These are phyloP conservation scores for Accipiter virgatus DNA, from an alignment of 2,113 vertebrate species.

Conservation along the genomic window DNA sequence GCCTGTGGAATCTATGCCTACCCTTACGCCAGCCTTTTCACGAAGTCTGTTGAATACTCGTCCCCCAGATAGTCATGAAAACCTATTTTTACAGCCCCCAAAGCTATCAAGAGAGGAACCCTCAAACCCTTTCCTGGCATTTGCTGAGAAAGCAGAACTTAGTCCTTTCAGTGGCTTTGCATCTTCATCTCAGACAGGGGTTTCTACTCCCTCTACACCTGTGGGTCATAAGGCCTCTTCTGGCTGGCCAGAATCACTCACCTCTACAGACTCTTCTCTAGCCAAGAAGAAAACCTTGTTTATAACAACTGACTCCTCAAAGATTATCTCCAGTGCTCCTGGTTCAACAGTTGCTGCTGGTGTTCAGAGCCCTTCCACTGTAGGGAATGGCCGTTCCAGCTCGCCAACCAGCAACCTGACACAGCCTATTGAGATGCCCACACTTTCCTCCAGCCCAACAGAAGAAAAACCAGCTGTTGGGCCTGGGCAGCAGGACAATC, in stretches of 20 bases:
- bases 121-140: constrained; percentile 92
- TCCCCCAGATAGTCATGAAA: constrained; percentile 87
- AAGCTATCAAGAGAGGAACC: constrained; percentile 87
- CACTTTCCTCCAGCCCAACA: constrained; percentile 81
- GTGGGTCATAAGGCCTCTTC: constrained; percentile 68
- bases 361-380: constrained; percentile 75
- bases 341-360: constrained; percentile 74
- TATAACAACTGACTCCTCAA: constrained; percentile 89
- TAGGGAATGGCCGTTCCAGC: constrained; percentile 77
- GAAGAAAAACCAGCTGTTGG: constrained; percentile 79
- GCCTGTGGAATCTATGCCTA: constrained; percentile 80
- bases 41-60: constrained; percentile 72
- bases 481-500: constrained; percentile 76
- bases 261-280: constrained; percentile 67
- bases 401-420: constrained; percentile 76
- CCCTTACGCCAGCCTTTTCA: constrained; percentile 85
- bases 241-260: constrained; percentile 73
- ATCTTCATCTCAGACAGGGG: constrained; percentile 72
- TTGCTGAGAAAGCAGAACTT: constrained; percentile 85
- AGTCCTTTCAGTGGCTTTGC: constrained; percentile 87
- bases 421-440: constrained; percentile 83
- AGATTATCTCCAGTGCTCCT: constrained; percentile 80
- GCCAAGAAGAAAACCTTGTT: constrained; percentile 86
- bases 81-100: constrained; percentile 92
- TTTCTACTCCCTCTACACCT: constrained; percentile 55